phyloP scores from a whole-genome alignment of 2,797 vertebrate genomes.

The Mormyrus hasselquistii region DNA sequence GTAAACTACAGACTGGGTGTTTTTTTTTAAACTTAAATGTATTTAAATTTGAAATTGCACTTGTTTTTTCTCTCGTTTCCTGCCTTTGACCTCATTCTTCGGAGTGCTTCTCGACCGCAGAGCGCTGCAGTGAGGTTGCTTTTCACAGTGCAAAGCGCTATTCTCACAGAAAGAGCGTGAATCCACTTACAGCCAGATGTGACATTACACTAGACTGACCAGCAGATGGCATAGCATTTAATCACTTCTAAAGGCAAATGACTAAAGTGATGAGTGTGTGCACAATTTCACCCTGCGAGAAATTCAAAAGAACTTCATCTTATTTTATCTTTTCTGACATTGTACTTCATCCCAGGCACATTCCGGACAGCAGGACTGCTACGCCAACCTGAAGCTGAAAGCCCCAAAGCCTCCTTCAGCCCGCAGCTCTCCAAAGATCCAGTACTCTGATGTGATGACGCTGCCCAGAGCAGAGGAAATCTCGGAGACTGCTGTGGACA shows the following conservation, averaged over 20 bases:
- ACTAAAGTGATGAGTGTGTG: background rate
- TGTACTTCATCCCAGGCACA: slow-evolving; percentile 15
- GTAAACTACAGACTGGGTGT: background rate
- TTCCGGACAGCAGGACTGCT: slow-evolving; percentile 51
- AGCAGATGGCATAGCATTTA: background rate
- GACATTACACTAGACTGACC: background rate
- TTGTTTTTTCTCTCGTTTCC: slow-evolving; percentile 12
- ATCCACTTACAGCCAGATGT: background rate
- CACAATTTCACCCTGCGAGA: background rate
- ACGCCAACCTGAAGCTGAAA: slow-evolving; percentile 61
- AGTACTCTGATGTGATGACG: slow-evolving; percentile 45
- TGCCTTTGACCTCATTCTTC: slow-evolving; percentile 17
- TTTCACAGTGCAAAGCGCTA: background rate
- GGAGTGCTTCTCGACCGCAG: background rate
- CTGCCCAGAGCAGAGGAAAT: slow-evolving; percentile 19
- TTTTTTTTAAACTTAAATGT: background rate
- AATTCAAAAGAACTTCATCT: background rate
- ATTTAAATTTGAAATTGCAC: background rate
- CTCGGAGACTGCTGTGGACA: slow-evolving; percentile 25
- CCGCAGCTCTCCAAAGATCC: slow-evolving; percentile 45
- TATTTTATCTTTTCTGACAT: background rate
- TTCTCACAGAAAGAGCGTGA: background rate
- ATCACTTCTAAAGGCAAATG: background rate
- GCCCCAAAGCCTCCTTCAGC: slow-evolving; percentile 41
- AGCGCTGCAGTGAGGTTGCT: too few relatives aligned